Evolutionary conservation across 2,797 vertebrate genomes (phyloP), one percentile per base, ranked within the genome.

Genomic region (Echiichthys vipera): DNA sequence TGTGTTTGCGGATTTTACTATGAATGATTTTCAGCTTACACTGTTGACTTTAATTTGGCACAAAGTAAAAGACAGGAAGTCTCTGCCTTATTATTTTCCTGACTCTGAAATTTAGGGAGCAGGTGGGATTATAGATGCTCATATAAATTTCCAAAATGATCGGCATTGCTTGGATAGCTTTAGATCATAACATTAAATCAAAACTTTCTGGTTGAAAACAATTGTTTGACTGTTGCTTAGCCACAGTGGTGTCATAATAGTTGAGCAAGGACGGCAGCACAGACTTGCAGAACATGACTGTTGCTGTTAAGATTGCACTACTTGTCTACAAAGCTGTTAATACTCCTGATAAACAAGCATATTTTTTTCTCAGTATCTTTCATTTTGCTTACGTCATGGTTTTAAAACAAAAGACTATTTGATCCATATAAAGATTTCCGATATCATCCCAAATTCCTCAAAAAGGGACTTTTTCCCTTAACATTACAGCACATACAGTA

Each of bases 71-170:
- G 17, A 50, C 27, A 66, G 61, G 51, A 78, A 78, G 58, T 62
- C 22, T 34, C 49, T 76, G 25, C 25, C 58, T 43, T 40, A 55
- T 43, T 54, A 6, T 61, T 78, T 80, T 80, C 74, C 74, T 77
- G 72, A 34, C 20, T 80, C 14, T 71, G 13, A 29, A 64, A 46
- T 58, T 37, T 17, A 0, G 13, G 14, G 7, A 65, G 25, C 57
- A n/a, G 36, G 47, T 54, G 49, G n/a, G 14, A 36, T 5, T 53
- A 17, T 24, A 34, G 7, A 54, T 18, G 14, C 5, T 37, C 18
- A 55, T 55, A 49, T 20, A 13, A 55, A 25, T 22, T n/a, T 36
- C 27, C 4, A 42, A 27, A 10, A 15, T 56, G 22, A 36, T 24
- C 0, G 0, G 2, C 1, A 17, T 61, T 8, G 5, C 51, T 12